Conservation (phyloP, 2,797 vertebrate species). For the Acrossocheilus wenchowensis region DNA sequence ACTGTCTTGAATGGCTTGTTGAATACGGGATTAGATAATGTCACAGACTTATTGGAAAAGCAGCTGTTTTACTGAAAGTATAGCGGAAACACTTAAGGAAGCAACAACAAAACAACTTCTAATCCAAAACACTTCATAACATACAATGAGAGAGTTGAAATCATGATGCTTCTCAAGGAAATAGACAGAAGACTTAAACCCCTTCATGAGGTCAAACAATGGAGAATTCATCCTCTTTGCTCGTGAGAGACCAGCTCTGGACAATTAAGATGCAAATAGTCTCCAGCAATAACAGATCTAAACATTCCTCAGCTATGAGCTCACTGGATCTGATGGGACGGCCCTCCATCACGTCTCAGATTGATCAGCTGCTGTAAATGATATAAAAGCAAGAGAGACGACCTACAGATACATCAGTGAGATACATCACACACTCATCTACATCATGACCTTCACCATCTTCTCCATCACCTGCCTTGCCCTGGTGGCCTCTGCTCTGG, state of each 20-base stretch:
- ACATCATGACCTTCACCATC: conserved; percentile 76
- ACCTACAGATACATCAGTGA: neutral
- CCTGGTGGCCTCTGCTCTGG: conserved; percentile 10
- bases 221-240: too few species aligned
- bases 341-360: neutral
- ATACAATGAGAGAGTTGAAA: too few species aligned
- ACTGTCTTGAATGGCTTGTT: neutral
- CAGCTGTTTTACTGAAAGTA: neutral
- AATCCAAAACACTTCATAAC: too few species aligned
- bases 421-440: neutral
- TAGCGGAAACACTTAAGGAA: neutral
- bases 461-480: conserved; percentile 72
- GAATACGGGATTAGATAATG: neutral
- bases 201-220: too few species aligned
- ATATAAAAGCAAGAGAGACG: conserved; percentile 42
- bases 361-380: conserved; percentile 40
- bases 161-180: too few species aligned
- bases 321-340: too few species aligned
- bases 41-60: neutral
- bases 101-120: too few species aligned
- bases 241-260: too few species aligned
- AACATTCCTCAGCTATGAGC: too few species aligned
- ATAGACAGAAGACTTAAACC: too few species aligned
- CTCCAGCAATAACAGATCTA: too few species aligned
- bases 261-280: too few species aligned